These are phyloP conservation scores for Fringilla coelebs DNA, from an alignment of 2,797 vertebrate genomes.

Conservation along the genomic window DNA sequence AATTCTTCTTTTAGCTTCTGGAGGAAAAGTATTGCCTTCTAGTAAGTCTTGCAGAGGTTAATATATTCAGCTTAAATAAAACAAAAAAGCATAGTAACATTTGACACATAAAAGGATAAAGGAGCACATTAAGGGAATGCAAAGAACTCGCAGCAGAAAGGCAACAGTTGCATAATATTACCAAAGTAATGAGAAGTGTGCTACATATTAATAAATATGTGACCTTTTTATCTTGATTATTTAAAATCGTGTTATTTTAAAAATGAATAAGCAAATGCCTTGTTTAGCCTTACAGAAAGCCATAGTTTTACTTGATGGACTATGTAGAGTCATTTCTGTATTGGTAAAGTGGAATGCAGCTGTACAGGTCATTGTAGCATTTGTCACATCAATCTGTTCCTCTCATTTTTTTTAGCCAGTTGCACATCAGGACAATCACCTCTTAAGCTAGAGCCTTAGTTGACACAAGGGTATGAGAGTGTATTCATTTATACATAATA, in stretches of 20 bases:
- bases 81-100: slow-evolving; percentile 25
- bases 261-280: slow-evolving; percentile 50
- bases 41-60: slow-evolving; percentile 26
- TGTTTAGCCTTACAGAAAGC: slow-evolving; percentile 45
- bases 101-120: not conserved
- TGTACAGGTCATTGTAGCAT: not conserved
- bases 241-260: slow-evolving; percentile 61
- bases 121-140: slow-evolving; percentile 8
- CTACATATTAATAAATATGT: slow-evolving; percentile 69
- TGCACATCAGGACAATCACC: not conserved
- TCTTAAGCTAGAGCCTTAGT: slow-evolving; percentile 16
- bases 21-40: not conserved
- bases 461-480: slow-evolving; percentile 2
- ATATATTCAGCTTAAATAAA: slow-evolving; percentile 46
- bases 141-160: slow-evolving; percentile 16
- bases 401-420: slow-evolving; percentile 1
- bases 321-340: not conserved
- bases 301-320: not conserved
- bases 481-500: slow-evolving; percentile 25
- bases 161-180: slow-evolving; percentile 60
- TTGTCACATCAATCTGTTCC: not conserved
- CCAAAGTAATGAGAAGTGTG: slow-evolving; percentile 48
- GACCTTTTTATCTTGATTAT: slow-evolving; percentile 68
- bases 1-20: not conserved
- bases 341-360: not conserved